Evolutionary conservation across 1,140 invertebrate genomes (phyloP), one percentile per base, ranked within the genome.

Genomic region (Tetragnatha versicolor): DNA sequence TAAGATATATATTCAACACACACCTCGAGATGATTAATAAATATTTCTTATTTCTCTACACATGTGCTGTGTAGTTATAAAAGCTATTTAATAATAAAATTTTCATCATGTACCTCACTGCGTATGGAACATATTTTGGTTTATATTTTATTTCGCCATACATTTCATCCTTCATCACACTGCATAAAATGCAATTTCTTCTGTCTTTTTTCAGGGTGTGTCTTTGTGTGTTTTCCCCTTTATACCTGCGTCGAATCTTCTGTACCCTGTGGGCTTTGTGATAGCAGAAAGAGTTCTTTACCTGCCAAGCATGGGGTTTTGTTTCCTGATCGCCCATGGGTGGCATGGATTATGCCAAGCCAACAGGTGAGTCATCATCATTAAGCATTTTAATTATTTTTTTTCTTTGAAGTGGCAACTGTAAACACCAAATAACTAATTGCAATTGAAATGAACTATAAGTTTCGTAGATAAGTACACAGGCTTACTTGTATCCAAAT

Each of bases 251-350:
- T 93, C 93, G 73, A 98, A 98, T 88, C 86, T 89, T 47, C 85
- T 89, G 70, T 97, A 98, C 87, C 96, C 97, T 83, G 96, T 98
- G 63, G 97, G 96, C 9, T 98, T 98, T 85, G 95, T 98, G 31
- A 93, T 98, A 9, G 97, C 96, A 45, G 96, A 98, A 86, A 88
- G 97, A 80, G 92, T 98, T 58, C 88, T 98, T 22, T 98, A 98
- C 86, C 89, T 97, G 83, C 96, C 96, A 31, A 97, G 95, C 85
- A 93, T 98, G 82, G 97, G 97, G 33, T 96, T 93, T 86, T 98
- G 95, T 86, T 89, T 98, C 81, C 87, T 97, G 53, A 87, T 95
- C 17, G 94, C 93, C n/a, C 88, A 94, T 42, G 93, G 92, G 12
- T 6, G 35, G 39, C 37, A 63, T 35, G 22, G 6, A 9, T 35